A percentile compares a stretch with the other conserved stretches of the same genome.
Evolutionary conservation across 2,113 vertebrate genomes (phyloP).

Genomic region (Illadopsis cleaveri): DNA sequence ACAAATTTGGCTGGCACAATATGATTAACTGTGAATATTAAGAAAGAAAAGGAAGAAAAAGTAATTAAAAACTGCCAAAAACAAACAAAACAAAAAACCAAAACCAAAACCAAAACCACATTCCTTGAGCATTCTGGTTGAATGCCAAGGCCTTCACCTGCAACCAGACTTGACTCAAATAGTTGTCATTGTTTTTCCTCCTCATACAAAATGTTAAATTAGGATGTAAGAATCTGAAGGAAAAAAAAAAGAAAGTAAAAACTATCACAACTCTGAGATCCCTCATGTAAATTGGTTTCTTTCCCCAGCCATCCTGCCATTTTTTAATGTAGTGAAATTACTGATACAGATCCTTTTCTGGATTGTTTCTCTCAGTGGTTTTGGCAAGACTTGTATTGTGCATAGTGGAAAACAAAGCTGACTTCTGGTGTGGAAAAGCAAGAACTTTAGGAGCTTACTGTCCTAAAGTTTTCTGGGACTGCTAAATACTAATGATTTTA

Average conservation of each 20-base stretch:
- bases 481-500: background rate
- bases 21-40: background rate
- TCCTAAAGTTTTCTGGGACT: background rate
- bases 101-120: too few relatives aligned
- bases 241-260: too few relatives aligned
- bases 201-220: background rate
- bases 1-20: background rate
- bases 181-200: background rate
- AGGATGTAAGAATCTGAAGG: background rate
- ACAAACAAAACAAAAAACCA: fast-evolving
- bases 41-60: background rate
- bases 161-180: background rate
- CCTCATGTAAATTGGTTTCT: background rate
- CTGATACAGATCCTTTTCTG: background rate
- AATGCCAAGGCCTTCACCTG: background rate
- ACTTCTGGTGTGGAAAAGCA: background rate
- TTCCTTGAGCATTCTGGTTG: background rate
- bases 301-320: background rate
- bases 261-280: background rate
- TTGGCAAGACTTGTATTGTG: background rate
- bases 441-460: background rate
- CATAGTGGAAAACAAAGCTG: background rate
- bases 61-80: background rate
- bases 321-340: background rate
- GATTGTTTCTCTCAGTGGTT: background rate